Conservation (phyloP, 64 coral and sea anemone genomes). For the Montipora sp. region DNA sequence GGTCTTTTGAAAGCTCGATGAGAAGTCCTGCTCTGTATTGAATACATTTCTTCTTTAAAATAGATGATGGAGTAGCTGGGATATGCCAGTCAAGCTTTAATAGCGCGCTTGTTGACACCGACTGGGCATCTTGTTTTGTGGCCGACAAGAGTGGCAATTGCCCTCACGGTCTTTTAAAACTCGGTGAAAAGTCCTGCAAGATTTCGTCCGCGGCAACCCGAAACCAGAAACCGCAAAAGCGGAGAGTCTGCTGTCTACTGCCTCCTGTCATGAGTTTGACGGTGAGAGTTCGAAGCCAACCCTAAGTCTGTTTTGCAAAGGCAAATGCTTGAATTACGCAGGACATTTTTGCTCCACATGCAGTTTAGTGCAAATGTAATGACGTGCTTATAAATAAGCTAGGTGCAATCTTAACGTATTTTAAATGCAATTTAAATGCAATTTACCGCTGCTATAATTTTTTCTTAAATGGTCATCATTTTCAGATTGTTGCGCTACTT, state of each 20-base stretch:
- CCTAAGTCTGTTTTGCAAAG: background rate
- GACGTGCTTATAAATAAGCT: no score
- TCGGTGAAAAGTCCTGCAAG: background rate
- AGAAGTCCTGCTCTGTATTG: background rate
- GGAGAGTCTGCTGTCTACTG: background rate
- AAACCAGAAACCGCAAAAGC: no score
- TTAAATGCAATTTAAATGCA: no score
- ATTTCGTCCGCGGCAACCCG: no score
- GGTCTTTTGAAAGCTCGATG: no score
- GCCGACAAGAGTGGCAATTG: background rate
- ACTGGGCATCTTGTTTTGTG: conserved; percentile 13
- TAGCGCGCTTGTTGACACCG: background rate
- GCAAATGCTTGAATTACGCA: no score
- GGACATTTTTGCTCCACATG: no score
- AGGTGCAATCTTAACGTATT: no score
- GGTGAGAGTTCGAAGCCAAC: background rate
- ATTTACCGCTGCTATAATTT: no score
- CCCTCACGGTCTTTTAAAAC: conserved; percentile 2
- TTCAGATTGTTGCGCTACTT: no score
- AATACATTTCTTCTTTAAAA: background rate
- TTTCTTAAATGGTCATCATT: no score
- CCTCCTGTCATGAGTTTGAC: background rate
- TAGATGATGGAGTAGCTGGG: background rate
- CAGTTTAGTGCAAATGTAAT: no score
- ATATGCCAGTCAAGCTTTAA: background rate